Evolutionary conservation across 1,140 invertebrate genomes (phyloP).

Genomic region (Macrotrachela quadricornifera): DNA sequence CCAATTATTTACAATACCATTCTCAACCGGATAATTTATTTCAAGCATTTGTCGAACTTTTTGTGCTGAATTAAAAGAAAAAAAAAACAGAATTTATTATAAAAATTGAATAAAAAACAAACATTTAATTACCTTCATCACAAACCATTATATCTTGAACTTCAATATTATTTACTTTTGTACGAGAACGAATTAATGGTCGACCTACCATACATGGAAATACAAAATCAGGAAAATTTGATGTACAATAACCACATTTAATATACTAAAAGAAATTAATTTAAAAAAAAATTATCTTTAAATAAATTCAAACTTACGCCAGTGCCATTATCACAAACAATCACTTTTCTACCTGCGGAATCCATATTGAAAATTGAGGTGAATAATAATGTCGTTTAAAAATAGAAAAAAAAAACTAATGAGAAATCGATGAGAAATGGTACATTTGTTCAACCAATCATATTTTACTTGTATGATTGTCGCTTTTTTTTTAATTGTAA

Average conservation of each 20-base stretch:
- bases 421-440: too few relatives aligned
- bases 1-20: slow-evolving; percentile 84
- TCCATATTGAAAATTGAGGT: slow-evolving; percentile 44
- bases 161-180: slow-evolving; percentile 95
- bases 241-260: slow-evolving; percentile 96
- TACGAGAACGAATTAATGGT: slow-evolving; percentile 84
- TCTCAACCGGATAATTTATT: slow-evolving; percentile 99
- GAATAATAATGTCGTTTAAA: too few relatives aligned
- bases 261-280: slow-evolving; percentile 54
- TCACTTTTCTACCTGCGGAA: slow-evolving; percentile 77
- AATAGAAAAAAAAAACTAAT: too few relatives aligned
- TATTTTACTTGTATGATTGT: too few relatives aligned
- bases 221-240: slow-evolving; percentile 92
- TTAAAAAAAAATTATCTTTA: not conserved
- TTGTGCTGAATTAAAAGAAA: too few relatives aligned
- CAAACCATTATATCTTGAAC: slow-evolving; percentile 41
- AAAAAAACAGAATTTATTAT: too few relatives aligned
- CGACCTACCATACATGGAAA: slow-evolving; percentile 96
- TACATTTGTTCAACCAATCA: too few relatives aligned
- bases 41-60: slow-evolving; percentile 86
- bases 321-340: slow-evolving; percentile 95
- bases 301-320: slow-evolving; percentile 47
- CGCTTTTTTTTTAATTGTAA: too few relatives aligned
- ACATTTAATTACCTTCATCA: slow-evolving; percentile 14
- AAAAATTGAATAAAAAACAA: too few relatives aligned